Evolutionary conservation across 2,888 invertebrate species (phyloP), one percentile per base, ranked within the genome.

Genomic region (Chirona hameri): DNA sequence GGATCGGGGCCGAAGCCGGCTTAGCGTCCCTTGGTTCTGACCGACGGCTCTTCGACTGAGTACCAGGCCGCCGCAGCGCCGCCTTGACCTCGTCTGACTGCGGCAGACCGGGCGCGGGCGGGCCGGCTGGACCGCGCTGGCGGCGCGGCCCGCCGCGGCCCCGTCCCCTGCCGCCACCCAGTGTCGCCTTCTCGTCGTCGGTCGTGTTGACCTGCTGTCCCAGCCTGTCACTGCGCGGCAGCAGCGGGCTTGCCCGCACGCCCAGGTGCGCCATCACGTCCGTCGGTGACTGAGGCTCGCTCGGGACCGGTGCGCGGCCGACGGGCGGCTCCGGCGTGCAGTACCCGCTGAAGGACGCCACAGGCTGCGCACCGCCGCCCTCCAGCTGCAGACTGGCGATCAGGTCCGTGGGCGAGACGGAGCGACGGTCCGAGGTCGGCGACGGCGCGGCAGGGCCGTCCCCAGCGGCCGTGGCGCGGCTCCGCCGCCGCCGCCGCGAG

Each of bases 121-220:
- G 9, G 24, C 31, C 72, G 31, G 72, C 31, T 18, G 72, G 7
- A 3, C 14, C 18, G 21, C 12, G 18, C 29, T 18, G 31, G 72
- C 31, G 31, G 24, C 7, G 76, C 39, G 27, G 69, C 24, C 76
- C 39, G 39, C 76, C 76, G 39, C 76, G 21, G 76, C 76, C 76
- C 21, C 76, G 76, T 5, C 76, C 76, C 39, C 76, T 21, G 21
- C 46, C 39, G 31, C 14, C 18, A 24, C 39, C 27, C 76, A 76
- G 76, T 21, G 76, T 39, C 31, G 24, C 76, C 76, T 76, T 76
- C 76, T 76, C 76, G 76, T 76, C 76, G 24, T 76, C 76, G 24
- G 76, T 76, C 39, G 39, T 76, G 76, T 76, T 76, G 76, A 83
- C 48, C 46, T 79, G 81, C 60, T 79, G 81, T 10, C 65, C 79